These are phyloP conservation scores for Holothuria scabra DNA, from an alignment of 53 echinoderm and acorn worm species.

Conservation along the genomic window DNA sequence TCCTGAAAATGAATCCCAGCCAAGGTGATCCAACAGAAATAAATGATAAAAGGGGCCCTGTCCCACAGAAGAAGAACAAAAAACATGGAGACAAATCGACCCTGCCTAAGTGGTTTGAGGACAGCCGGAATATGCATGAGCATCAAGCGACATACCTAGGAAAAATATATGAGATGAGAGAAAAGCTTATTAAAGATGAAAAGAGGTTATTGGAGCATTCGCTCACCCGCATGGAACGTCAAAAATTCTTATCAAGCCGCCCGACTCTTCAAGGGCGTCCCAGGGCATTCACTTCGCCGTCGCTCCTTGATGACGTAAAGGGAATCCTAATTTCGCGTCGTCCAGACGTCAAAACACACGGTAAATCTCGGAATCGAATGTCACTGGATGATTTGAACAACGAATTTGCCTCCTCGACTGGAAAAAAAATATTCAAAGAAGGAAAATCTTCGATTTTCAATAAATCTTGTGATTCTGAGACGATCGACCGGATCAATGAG, in stretches of 20 bases:
- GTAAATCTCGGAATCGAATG: not conserved
- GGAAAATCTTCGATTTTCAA: no score
- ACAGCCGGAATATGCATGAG: constrained; percentile 60
- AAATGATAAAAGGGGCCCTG: no score
- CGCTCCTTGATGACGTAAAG: constrained; percentile 37
- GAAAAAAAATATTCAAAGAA: not conserved
- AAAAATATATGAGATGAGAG: constrained; percentile 60
- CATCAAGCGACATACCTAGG: constrained; percentile 68
- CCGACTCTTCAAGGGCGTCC: constrained; percentile 17
- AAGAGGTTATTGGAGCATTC: constrained; percentile 23
- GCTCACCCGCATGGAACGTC: constrained; percentile 12
- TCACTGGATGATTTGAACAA: not conserved
- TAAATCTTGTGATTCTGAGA: no score
- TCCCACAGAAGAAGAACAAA: not conserved
- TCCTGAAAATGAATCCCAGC: no score
- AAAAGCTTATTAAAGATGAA: constrained; percentile 59
- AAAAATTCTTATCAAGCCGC: not conserved
- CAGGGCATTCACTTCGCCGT: constrained; percentile 42
- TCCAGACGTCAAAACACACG: constrained; percentile 10
- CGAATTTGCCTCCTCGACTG: not conserved
- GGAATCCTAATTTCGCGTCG: constrained; percentile 27
- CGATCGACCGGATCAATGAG: no score
- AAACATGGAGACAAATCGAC: not conserved
- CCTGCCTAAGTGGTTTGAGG: constrained; percentile 69
- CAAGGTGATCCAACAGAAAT: no score